Conservation (phyloP, 2,113 vertebrate genomes). For the Ceuthmochares aereus region DNA sequence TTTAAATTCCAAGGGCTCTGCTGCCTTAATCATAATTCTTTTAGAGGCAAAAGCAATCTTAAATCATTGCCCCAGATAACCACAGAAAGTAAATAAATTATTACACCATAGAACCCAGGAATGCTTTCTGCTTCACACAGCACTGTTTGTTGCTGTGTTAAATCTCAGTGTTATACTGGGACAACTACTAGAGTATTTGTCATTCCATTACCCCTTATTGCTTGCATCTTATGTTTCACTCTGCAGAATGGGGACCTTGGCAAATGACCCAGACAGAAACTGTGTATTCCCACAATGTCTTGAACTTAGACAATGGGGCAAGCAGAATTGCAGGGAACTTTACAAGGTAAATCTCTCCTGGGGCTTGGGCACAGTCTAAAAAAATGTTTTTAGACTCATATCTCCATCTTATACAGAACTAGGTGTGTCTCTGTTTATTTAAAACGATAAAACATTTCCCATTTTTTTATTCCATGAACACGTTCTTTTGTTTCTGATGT, state of each 20-base stretch:
- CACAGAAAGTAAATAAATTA: neutral
- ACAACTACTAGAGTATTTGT: neutral
- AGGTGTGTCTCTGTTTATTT: slow-evolving; percentile 45
- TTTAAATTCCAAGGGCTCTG: neutral
- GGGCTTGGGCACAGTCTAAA: slow-evolving; percentile 11
- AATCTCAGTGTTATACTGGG: neutral
- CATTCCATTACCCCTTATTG: neutral
- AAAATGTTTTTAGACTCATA: neutral
- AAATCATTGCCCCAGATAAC: neutral
- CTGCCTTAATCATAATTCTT: neutral
- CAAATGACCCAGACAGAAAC: neutral
- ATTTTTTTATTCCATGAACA: slow-evolving; percentile 28
- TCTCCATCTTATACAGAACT: neutral
- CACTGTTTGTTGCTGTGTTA: neutral
- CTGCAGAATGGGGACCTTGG: neutral
- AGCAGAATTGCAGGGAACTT: neutral
- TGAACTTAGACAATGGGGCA: neutral
- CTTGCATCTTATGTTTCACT: neutral
- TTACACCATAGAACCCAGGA: neutral
- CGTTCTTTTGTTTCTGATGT: slow-evolving; percentile 45
- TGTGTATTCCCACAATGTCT: neutral
- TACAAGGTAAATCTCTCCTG: neutral
- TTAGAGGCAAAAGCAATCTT: neutral
- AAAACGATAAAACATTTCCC: slow-evolving; percentile 7
- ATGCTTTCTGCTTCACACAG: neutral